These are phyloP conservation scores for Danio kyathit DNA, from an alignment of 2,797 vertebrate species.

Conservation along the genomic window DNA sequence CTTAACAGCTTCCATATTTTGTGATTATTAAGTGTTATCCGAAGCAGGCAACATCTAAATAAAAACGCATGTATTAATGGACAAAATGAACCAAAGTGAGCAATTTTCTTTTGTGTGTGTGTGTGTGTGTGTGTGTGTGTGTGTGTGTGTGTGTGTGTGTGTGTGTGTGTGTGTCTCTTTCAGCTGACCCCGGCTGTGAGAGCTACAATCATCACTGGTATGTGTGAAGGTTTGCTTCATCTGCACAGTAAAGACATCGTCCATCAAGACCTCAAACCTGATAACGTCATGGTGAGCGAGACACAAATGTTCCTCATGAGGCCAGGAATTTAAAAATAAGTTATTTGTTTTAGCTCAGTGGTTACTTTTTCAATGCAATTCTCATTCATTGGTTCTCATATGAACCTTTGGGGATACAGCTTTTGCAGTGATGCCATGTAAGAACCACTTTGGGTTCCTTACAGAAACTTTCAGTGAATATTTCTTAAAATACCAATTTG, in stretches of 20 bases:
- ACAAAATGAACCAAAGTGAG: neutral
- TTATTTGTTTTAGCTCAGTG: neutral
- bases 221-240: constrained; percentile 78
- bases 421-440: too few species aligned
- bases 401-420: too few species aligned
- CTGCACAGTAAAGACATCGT: constrained; percentile 79
- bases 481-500: too few species aligned
- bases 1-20: too few species aligned
- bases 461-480: too few species aligned
- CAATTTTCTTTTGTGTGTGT: too few species aligned
- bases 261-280: constrained; percentile 83
- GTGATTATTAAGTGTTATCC: too few species aligned
- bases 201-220: constrained; percentile 76
- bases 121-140: too few species aligned
- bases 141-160: too few species aligned
- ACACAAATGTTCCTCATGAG: neutral
- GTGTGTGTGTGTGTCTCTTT: neutral
- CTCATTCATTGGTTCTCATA: too few species aligned
- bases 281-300: constrained; percentile 81
- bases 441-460: too few species aligned
- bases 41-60: neutral
- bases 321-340: neutral
- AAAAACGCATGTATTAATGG: neutral
- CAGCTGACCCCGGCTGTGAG: constrained; percentile 70
- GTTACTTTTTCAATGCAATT: neutral